A percentile compares a stretch with the other conserved stretches of the same genome.
Evolutionary conservation across 2,888 invertebrate genomes (phyloP).

Genomic region (Seladonia tumulorum): DNA sequence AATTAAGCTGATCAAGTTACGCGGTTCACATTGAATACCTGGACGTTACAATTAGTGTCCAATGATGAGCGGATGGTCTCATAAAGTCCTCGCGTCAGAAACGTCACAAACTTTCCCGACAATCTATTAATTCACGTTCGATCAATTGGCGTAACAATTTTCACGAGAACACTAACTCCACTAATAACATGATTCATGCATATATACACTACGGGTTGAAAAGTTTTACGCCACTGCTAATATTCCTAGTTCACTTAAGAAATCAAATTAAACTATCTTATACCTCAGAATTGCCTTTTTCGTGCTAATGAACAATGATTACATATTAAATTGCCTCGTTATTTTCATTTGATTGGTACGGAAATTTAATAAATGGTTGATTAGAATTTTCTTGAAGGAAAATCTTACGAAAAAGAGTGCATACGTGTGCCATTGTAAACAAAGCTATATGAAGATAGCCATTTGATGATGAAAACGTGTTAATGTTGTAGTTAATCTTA

Average conservation of each 20-base stretch:
- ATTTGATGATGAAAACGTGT: background rate
- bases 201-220: background rate
- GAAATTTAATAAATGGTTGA: background rate
- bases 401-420: background rate
- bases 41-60: slow-evolving; percentile 16
- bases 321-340: background rate
- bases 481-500: background rate
- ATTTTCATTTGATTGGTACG: background rate
- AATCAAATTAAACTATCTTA: background rate
- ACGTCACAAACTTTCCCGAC: background rate
- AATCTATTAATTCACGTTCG: background rate
- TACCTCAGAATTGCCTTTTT: background rate
- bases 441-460: background rate
- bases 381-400: background rate
- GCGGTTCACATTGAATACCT: slow-evolving; percentile 3
- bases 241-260: background rate
- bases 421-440: background rate
- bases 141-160: slow-evolving; percentile 14
- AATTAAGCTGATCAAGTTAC: slow-evolving; percentile 7
- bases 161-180: background rate
- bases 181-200: slow-evolving; percentile 10
- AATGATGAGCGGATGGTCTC: slow-evolving; percentile 18
- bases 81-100: slow-evolving; percentile 16
- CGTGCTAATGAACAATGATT: background rate
- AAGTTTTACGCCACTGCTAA: background rate